phyloP scores from a whole-genome alignment of 2,113 vertebrate genomes.

The Phyllostomus hastatus region DNA sequence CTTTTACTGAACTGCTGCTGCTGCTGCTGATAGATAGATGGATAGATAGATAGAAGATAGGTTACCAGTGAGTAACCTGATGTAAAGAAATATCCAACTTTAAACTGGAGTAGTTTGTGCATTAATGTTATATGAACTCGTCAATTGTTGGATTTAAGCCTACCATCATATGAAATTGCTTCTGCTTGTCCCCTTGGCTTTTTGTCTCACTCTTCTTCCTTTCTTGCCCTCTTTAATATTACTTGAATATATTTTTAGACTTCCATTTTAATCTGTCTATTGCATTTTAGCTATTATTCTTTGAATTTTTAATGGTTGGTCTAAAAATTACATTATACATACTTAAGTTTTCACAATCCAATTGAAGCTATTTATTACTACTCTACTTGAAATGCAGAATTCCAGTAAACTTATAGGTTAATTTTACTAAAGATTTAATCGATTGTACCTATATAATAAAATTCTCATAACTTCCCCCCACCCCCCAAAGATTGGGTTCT shows the following conservation, averaged over 20 bases:
- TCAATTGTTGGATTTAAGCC: neutral
- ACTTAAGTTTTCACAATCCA: neutral
- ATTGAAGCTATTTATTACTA: neutral
- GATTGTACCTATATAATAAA: neutral
- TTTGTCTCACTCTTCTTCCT: neutral
- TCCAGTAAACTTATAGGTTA: neutral
- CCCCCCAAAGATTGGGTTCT: neutral
- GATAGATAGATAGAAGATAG: no score
- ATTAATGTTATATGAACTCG: neutral
- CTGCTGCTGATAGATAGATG: no score
- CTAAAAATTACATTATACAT: neutral
- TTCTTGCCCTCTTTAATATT: neutral
- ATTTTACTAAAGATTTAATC: neutral
- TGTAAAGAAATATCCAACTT: neutral
- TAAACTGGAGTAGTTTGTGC: neutral
- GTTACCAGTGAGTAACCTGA: neutral
- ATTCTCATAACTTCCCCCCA: no score
- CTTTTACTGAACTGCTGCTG: no score
- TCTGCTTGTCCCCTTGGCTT: neutral
- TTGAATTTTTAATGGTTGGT: neutral
- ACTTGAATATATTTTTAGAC: neutral
- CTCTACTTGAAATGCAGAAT: neutral
- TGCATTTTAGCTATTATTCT: neutral
- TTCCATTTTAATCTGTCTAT: neutral
- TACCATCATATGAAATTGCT: neutral